Base-by-base conservation (phyloP, 2,888 invertebrate genomes). In the Ophonus ardosiacus region DNA sequence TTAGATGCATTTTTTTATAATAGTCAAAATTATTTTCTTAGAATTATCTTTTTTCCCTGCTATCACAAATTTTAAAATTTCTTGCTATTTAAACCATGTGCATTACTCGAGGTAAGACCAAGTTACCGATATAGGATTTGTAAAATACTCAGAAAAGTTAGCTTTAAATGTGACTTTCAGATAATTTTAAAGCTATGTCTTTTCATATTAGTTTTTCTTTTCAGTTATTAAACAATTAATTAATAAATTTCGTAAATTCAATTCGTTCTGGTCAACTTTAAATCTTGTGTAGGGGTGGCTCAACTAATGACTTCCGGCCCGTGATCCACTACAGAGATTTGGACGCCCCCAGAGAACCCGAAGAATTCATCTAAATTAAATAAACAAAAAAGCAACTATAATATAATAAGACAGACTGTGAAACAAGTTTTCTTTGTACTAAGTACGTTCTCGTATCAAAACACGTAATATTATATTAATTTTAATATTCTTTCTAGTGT, bases 301-400 rank as follows among this genome's bases (percentile, higher is more conserved):
- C 91, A 57, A 95, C 94, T 90, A 94, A 94, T 89, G 97, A 97
- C 91, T 96, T 95, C 93, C 95, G 97, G 90, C 96, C 97, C 89
- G 95, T 97, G 90, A 96, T 97, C 91, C 97, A 97, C 93, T 98
- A 98, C 93, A 94, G 97, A 91, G 98, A 98, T 93, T 94, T 98
- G 93, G 98, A 98, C 92, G 97, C 97, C 88, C 97, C 97, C 87
- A 94, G 97, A 91, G 97, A 97, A 92, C 96, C 97, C 87, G 96
- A 97, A 92, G 97, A 97, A 92, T 96, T 96, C 92, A 93, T 96
- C 89, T 96, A 95, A 93, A 88, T 40, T 38, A 59, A 40, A 38
- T 21, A 17, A n/a, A n/a, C 21, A 40, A 7, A 40, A 51, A 13
- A 21, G 57, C 68, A 61, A 79, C 59, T 59, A 57, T 80, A 21